Base-by-base conservation (phyloP, 2,888 invertebrate genomes). In the Polymixis lichenea region DNA sequence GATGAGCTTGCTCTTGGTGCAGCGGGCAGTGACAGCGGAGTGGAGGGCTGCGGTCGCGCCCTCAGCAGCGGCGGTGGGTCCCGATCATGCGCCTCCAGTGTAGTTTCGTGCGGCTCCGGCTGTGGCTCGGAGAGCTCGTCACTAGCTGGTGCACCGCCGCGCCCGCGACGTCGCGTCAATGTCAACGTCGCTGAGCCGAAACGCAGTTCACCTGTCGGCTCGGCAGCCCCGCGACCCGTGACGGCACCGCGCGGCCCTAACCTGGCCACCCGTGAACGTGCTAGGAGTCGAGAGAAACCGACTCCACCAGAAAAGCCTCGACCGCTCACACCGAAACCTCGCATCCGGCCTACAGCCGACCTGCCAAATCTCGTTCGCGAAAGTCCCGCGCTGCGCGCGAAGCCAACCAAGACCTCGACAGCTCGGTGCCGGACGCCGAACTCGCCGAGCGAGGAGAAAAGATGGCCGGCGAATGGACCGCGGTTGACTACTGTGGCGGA, bases 61-160 rank as follows among this genome's bases (percentile, higher is more conserved):
- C 97, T 97, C 60, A 98, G 98, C 89, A 98, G 98, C 87, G 97
- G 97, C 8, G 97, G 97, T 17, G 97, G 97, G 68, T 97, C 97
- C 65, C 96, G 97, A 6, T 98, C 98, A 28, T 98, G 98, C 90
- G 98, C 98, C 85, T 98, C 98, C 60, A 98, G 98, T 83, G 97
- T 98, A 79, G 97, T 98, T 38, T 98, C 98, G 80, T 98, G 98
- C 91, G 98, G 98, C 84, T 98, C 98, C 4, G 98, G 98, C 13
- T 98, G 98, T 89, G 98, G 98, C 67, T 98, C 98, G 86, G 98
- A 98, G 90, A 98, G 98, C 91, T 98, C 98, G 0, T 98, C 98
- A 0, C 93, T 98, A 55, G 97, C 97, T 7, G 95, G 93, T 25
- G 94, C 96, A 22, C 95, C 96, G 38, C 96, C 97, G 67, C 94